These are phyloP conservation scores for Zaprionus africanus DNA, from an alignment of 1,140 invertebrate genomes.

Conservation along the genomic window DNA sequence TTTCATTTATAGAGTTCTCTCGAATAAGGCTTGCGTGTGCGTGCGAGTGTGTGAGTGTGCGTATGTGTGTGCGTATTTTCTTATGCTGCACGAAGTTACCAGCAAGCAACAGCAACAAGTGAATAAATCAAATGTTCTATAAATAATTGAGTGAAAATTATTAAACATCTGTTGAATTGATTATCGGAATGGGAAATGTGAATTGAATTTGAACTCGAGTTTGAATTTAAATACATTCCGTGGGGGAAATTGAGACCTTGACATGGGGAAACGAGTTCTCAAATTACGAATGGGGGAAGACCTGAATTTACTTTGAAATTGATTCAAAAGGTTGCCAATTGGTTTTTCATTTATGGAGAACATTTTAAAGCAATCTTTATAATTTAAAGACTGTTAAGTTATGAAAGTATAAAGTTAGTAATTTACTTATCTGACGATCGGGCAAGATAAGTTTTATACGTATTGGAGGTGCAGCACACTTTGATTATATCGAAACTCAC, in stretches of 20 bases:
- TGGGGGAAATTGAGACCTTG: neutral
- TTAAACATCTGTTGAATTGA: slow-evolving; percentile 41
- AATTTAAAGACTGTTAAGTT: neutral
- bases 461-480: neutral
- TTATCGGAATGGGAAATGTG: neutral
- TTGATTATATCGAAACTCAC: slow-evolving; percentile 1
- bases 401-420: neutral
- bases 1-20: slow-evolving; percentile 35
- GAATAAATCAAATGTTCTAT: slow-evolving; percentile 56
- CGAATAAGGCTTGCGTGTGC: slow-evolving; percentile 17
- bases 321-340: neutral
- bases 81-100: slow-evolving; percentile 50
- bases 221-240: slow-evolving; percentile 24
- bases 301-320: neutral
- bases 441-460: neutral
- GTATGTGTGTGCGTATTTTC: slow-evolving; percentile 4
- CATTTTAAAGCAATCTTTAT: neutral
- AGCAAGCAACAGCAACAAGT: slow-evolving; percentile 28
- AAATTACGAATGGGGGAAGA: neutral
- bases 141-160: slow-evolving; percentile 58
- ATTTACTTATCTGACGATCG: neutral
- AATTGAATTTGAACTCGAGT: slow-evolving; percentile 4
- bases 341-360: too few relatives aligned
- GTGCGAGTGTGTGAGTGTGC: neutral
- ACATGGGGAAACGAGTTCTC: neutral